These are phyloP conservation scores for Drosophila malerkotliana DNA, from an alignment of 1,140 invertebrate genomes.

Conservation along the genomic window DNA sequence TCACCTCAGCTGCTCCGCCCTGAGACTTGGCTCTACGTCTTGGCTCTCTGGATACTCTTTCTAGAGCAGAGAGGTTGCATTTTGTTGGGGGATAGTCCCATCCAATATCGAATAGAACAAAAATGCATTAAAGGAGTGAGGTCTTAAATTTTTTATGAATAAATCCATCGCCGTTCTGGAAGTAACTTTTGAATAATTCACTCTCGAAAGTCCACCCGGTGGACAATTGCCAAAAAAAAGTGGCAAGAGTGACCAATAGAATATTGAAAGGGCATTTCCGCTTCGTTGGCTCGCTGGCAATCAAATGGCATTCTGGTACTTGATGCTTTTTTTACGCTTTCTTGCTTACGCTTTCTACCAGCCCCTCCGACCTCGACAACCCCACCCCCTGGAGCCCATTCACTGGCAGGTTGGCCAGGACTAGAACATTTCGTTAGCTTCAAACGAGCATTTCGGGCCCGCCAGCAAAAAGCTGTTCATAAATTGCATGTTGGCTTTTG, in stretches of 20 bases:
- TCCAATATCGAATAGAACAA: neutral
- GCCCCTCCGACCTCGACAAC: neutral
- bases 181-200: conserved; percentile 1
- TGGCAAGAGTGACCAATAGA: conserved; percentile 28
- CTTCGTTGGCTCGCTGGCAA: conserved; percentile 30
- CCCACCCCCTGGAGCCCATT: neutral
- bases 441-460: conserved; percentile 78
- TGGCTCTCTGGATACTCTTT: conserved; percentile 14
- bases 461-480: conserved; percentile 77
- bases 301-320: conserved; percentile 50
- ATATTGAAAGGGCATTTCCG: conserved; percentile 51
- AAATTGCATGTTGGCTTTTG: conserved; percentile 80
- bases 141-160: neutral
- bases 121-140: neutral
- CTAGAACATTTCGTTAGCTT: conserved; percentile 71
- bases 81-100: neutral
- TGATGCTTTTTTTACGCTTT: conserved; percentile 52
- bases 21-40: neutral
- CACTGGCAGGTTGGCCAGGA: conserved; percentile 34
- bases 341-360: conserved; percentile 35
- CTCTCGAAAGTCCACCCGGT: neutral
- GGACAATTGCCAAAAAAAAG: conserved; percentile 3
- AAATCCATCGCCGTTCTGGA: neutral
- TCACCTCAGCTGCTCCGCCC: conserved; percentile 4
- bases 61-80: neutral